A percentile compares a stretch with the other conserved stretches of the same genome.
Evolutionary conservation across 2,888 invertebrate species (phyloP).

Genomic region (Neuroscelio doddi): DNA sequence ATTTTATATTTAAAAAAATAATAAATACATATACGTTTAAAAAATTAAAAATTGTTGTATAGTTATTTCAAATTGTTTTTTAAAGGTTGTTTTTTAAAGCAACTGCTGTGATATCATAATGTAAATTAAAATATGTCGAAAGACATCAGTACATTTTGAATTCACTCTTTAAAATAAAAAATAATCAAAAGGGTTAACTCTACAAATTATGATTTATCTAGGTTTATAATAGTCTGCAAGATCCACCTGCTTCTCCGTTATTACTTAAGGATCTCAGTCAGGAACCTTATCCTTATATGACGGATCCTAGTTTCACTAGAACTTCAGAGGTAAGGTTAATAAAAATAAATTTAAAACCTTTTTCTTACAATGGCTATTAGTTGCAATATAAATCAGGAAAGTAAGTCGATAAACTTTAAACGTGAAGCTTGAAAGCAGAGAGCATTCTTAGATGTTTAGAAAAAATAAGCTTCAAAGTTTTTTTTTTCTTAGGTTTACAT

Average conservation of each 20-base stretch:
- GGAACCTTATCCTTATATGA: constrained; percentile 59
- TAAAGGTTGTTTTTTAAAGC: background rate
- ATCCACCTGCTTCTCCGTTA: constrained; percentile 66
- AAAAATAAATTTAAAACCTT: background rate
- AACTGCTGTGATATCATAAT: too few relatives aligned
- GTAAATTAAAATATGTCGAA: too few relatives aligned
- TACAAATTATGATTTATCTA: constrained; percentile 40
- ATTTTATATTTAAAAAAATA: too few relatives aligned
- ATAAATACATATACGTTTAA: background rate
- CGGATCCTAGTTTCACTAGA: constrained; percentile 68
- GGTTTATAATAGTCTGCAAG: constrained; percentile 70
- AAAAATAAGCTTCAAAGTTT: too few relatives aligned
- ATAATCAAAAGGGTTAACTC: too few relatives aligned
- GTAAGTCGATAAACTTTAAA: too few relatives aligned
- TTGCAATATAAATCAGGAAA: too few relatives aligned
- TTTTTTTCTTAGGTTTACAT: too few relatives aligned
- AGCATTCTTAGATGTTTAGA: too few relatives aligned
- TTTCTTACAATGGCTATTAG: background rate
- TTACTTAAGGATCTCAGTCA: constrained; percentile 62
- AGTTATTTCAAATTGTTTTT: background rate
- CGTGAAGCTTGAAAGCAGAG: too few relatives aligned
- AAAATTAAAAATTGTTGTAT: background rate
- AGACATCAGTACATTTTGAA: too few relatives aligned
- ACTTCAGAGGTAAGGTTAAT: constrained; percentile 69
- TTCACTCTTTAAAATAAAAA: too few relatives aligned